A percentile compares a stretch with the other conserved stretches of the same genome.
Evolutionary conservation across 2,113 vertebrate species (phyloP).

Genomic region (Lanius ludovicianus): DNA sequence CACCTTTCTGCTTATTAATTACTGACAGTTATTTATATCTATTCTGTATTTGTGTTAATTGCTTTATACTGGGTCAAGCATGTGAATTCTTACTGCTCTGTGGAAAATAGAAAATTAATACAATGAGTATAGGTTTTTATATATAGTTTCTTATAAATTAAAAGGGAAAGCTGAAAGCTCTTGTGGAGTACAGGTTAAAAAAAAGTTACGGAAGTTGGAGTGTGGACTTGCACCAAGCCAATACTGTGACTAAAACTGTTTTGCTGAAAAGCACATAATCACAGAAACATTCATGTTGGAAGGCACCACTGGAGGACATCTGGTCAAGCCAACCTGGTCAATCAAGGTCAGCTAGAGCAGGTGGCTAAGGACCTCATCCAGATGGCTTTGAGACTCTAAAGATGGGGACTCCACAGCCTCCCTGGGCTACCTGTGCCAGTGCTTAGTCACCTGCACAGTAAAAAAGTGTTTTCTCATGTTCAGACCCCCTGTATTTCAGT

Average conservation of each 20-base stretch:
- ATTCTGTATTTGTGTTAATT: background rate
- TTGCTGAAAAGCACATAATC: constrained; percentile 11
- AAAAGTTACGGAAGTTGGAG: background rate
- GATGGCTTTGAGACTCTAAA: background rate
- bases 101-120: background rate
- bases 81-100: background rate
- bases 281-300: background rate
- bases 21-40: background rate
- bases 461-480: background rate
- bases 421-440: background rate
- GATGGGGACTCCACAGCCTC: background rate
- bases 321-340: background rate
- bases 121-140: background rate
- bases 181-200: background rate
- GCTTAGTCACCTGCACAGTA: background rate
- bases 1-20: constrained; percentile 3
- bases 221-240: background rate
- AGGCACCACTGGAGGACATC: background rate
- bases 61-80: background rate
- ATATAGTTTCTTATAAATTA: background rate
- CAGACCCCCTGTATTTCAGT: background rate
- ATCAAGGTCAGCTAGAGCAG: background rate
- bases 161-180: background rate
- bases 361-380: background rate
- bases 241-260: background rate